Evolutionary conservation across 30 jellyfish, hydroid and myxozoan genomes (phyloP).

Genomic region (Mastigias papua): DNA sequence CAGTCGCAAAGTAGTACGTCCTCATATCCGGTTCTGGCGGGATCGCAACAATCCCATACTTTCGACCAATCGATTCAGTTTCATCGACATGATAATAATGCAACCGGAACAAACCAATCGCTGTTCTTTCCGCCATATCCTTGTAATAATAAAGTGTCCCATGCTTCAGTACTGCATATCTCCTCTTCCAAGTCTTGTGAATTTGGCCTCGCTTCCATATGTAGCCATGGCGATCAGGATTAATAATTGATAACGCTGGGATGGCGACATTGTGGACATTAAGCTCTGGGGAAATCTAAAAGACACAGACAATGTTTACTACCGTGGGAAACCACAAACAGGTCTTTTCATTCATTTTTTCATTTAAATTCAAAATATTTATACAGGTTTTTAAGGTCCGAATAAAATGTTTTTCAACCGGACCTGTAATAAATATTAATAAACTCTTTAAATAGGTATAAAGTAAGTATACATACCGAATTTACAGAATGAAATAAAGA

Average conservation of each 20-base stretch:
- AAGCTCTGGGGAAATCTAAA: conserved; percentile 84
- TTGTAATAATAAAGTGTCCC: conserved; percentile 92
- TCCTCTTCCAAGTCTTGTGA: conserved; percentile 90
- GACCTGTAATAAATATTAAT: too few relatives aligned
- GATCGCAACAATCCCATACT: conserved; percentile 73
- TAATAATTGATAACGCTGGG: conserved; percentile 92
- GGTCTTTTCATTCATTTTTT: not conserved
- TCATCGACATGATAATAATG: conserved; percentile 76
- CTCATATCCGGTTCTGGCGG: conserved; percentile 91
- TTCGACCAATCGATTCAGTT: conserved; percentile 45
- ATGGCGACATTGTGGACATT: conserved; percentile 90
- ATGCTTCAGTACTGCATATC: conserved; percentile 90
- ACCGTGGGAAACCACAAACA: not conserved
- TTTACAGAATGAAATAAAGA: too few relatives aligned
- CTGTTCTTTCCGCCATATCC: conserved; percentile 92
- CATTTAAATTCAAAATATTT: too few relatives aligned
- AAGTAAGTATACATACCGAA: too few relatives aligned
- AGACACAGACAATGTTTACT: not conserved
- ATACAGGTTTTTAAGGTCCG: too few relatives aligned
- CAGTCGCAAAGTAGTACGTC: conserved; percentile 84
- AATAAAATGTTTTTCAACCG: too few relatives aligned
- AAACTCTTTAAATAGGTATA: too few relatives aligned
- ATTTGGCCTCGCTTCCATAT: conserved; percentile 92
- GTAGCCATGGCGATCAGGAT: conserved; percentile 98
- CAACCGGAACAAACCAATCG: conserved; percentile 89